Conservation (phyloP, 2,888 invertebrate genomes). For the Drosophila fulvimacula region DNA sequence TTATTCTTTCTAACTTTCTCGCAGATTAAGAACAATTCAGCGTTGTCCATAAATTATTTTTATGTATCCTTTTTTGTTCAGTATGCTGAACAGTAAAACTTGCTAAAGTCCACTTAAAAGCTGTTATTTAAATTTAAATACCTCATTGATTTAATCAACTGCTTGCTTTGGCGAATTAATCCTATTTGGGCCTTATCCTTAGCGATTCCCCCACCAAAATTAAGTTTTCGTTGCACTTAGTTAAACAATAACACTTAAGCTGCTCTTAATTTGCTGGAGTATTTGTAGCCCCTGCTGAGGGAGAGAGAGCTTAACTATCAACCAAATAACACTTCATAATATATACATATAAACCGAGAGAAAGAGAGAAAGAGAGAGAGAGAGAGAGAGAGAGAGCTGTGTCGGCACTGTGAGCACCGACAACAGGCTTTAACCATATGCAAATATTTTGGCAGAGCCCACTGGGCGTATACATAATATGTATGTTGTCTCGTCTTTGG, state of each 20-base stretch:
- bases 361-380: too few relatives aligned
- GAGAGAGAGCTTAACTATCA: background rate
- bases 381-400: background rate
- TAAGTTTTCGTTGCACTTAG: constrained; percentile 19
- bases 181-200: background rate
- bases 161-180: constrained; percentile 13
- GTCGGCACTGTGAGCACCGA: constrained; percentile 1
- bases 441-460: constrained; percentile 63
- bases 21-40: background rate
- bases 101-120: background rate
- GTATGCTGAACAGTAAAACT: background rate
- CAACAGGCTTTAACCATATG: constrained; percentile 53
- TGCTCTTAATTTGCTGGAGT: constrained; percentile 24
- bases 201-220: background rate
- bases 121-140: background rate
- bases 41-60: background rate
- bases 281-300: constrained; percentile 1
- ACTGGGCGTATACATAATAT: constrained; percentile 63
- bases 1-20: too few relatives aligned
- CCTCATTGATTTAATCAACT: background rate
- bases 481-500: constrained; percentile 29
- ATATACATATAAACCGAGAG: background rate
- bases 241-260: constrained; percentile 27
- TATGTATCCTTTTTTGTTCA: background rate
- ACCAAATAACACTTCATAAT: constrained; percentile 10